phyloP scores from a whole-genome alignment of 2,113 vertebrate species.

The Pelecanus crispus region DNA sequence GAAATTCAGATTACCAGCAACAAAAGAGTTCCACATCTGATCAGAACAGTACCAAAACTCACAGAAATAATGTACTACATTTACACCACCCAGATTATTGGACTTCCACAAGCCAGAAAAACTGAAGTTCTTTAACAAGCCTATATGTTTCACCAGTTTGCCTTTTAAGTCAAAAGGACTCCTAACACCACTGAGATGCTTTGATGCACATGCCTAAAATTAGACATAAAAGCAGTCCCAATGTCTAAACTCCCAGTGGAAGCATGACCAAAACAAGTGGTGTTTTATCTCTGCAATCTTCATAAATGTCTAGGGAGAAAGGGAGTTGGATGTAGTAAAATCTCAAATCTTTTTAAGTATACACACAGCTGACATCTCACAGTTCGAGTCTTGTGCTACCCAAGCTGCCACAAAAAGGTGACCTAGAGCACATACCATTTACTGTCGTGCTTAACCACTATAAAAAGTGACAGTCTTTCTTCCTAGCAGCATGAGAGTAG shows the following conservation, averaged over 20 bases:
- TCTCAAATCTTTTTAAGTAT: background rate
- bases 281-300: background rate
- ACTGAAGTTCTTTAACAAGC: background rate
- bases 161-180: background rate
- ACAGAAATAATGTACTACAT: background rate
- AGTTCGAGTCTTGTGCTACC: background rate
- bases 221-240: background rate
- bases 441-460: background rate
- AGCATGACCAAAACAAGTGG: background rate
- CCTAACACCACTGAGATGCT: background rate
- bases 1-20: background rate
- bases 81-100: background rate
- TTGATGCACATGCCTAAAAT: background rate
- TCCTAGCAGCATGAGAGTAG: background rate
- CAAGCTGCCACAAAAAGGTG: background rate
- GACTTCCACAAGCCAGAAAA: background rate
- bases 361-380: background rate
- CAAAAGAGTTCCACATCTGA: background rate
- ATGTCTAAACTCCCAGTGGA: background rate
- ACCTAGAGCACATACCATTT: background rate
- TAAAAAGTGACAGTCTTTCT: background rate
- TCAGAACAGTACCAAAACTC: background rate
- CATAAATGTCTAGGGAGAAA: background rate
- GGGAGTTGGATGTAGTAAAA: rapidly evolving
- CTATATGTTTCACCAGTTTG: background rate